Conservation (phyloP, 2,113 vertebrate species). For the Cochlearius cochlearius region DNA sequence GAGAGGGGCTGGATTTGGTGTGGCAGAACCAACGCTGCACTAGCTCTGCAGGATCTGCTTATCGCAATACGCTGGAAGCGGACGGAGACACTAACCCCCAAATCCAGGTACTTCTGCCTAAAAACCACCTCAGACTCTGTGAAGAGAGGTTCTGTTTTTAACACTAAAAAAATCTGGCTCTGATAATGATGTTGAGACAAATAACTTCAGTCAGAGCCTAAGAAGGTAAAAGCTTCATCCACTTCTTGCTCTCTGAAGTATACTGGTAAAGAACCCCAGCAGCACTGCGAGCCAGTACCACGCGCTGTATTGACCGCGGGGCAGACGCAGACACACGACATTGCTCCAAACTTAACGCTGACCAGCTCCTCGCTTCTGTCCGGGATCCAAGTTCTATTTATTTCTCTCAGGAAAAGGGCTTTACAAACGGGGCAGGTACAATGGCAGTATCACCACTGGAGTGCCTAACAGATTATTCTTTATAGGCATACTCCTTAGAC, state of each 20-base stretch:
- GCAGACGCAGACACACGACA: neutral
- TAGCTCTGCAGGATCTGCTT: neutral
- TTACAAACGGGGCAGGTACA: neutral
- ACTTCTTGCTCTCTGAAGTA: neutral
- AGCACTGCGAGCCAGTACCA: neutral
- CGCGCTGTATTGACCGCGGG: neutral
- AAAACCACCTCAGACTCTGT: neutral
- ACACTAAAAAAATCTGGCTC: neutral
- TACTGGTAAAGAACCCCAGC: neutral
- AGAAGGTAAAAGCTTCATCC: neutral
- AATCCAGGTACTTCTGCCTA: neutral
- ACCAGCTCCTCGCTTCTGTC: neutral
- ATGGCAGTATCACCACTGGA: neutral
- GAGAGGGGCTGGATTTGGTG: no score
- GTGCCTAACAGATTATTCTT: neutral
- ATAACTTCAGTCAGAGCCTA: neutral
- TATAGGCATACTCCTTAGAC: neutral
- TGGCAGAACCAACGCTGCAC: neutral
- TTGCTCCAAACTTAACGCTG: neutral
- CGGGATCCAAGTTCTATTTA: neutral
- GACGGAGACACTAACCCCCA: neutral
- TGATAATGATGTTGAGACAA: neutral
- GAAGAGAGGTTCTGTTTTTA: neutral
- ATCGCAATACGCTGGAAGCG: neutral
- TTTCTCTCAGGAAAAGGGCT: neutral